Percentiles rank a stretch among this genome's conserved stretches.
These are phyloP conservation scores for Thalpophila matura DNA, from an alignment of 2,888 invertebrate genomes.

Conservation along the genomic window DNA sequence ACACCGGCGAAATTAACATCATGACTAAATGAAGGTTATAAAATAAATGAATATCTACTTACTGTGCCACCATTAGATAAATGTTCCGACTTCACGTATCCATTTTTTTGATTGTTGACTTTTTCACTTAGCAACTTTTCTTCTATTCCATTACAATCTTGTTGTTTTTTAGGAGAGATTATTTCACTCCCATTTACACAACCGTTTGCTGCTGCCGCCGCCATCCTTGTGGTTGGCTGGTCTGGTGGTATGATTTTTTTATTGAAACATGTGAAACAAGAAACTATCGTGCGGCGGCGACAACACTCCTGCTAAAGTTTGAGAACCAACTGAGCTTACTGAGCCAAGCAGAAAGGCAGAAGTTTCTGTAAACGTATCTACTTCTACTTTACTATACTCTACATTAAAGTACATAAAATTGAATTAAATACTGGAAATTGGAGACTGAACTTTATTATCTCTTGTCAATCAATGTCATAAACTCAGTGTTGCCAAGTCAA, in stretches of 20 bases:
- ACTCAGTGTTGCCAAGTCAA: too few relatives aligned
- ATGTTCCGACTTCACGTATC: conserved; percentile 71
- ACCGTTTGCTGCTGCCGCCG: conserved; percentile 70
- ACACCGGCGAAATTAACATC: conserved; percentile 7
- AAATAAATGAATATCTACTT: conserved; percentile 74
- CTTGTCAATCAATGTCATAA: too few relatives aligned
- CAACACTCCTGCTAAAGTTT: too few relatives aligned
- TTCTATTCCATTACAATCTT: conserved; percentile 70
- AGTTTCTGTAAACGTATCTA: too few relatives aligned
- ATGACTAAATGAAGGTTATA: conserved; percentile 46
- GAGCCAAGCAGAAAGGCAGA: too few relatives aligned
- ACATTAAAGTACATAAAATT: too few relatives aligned
- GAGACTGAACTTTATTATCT: too few relatives aligned
- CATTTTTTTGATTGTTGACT: conserved; percentile 74
- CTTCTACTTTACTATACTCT: too few relatives aligned
- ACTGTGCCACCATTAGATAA: conserved; percentile 76
- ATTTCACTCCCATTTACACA: conserved; percentile 63
- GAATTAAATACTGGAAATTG: too few relatives aligned
- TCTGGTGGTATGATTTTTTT: neutral
- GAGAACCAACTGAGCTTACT: too few relatives aligned
- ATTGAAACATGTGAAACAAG: conserved; percentile 23
- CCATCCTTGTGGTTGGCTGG: conserved; percentile 74
- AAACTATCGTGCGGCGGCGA: conserved; percentile 17
- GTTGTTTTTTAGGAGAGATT: conserved; percentile 59
- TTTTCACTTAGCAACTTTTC: conserved; percentile 75